phyloP scores from a whole-genome alignment of 2,113 vertebrate species.

The Poecile atricapillus region DNA sequence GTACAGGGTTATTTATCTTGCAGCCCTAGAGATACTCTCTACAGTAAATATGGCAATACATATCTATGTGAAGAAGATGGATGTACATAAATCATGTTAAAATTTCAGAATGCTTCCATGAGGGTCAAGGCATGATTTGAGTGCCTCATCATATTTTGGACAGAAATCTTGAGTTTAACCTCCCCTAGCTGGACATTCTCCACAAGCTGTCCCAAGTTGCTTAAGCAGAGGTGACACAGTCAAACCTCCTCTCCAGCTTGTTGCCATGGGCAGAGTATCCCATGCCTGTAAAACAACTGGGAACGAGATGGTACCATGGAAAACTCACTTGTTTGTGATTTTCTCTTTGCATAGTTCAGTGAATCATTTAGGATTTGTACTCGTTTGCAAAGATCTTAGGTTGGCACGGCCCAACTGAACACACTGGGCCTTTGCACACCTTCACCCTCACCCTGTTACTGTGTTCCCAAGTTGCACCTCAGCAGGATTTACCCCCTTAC shows the following conservation, averaged over 20 bases:
- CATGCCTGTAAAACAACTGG: neutral
- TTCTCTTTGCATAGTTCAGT: neutral
- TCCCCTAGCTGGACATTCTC: neutral
- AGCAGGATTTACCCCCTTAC: neutral
- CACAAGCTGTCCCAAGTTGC: neutral
- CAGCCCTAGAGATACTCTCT: neutral
- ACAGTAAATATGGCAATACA: neutral
- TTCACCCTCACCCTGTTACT: rapidly evolving
- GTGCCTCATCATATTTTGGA: neutral
- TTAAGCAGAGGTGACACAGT: neutral
- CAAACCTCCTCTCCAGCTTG: neutral
- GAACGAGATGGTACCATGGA: neutral
- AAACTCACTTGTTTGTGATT: neutral
- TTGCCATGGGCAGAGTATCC: neutral
- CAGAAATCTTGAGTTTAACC: neutral
- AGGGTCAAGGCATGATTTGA: neutral
- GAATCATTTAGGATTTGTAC: neutral
- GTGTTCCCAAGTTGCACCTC: rapidly evolving
- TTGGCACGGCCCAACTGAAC: neutral
- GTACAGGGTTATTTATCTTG: neutral
- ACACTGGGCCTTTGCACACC: neutral
- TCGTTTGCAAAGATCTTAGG: neutral
- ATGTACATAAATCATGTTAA: neutral
- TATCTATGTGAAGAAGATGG: neutral
- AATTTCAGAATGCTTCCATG: neutral